Evolutionary conservation across 2,888 invertebrate species (phyloP).

Genomic region (Empis stercorea): DNA sequence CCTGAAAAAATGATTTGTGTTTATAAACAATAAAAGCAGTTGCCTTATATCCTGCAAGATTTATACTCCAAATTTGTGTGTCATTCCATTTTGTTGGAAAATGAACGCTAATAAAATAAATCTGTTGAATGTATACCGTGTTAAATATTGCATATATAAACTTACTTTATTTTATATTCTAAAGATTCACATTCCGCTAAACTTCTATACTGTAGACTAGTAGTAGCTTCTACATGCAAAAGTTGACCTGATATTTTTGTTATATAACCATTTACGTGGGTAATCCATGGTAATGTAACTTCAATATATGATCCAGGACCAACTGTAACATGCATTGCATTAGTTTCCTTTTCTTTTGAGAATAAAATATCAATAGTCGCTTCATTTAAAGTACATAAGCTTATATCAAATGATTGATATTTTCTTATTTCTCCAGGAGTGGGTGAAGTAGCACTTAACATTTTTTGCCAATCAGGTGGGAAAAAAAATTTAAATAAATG

Average conservation of each 20-base stretch:
- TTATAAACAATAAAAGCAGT: slow-evolving; percentile 84
- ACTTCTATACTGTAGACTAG: slow-evolving; percentile 86
- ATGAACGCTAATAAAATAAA: slow-evolving; percentile 36
- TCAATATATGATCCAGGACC: slow-evolving; percentile 93
- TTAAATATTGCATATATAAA: too few species aligned
- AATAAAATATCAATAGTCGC: slow-evolving; percentile 94
- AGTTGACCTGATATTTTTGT: slow-evolving; percentile 88
- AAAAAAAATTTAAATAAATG: slow-evolving; percentile 93
- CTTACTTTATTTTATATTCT: slow-evolving; percentile 61
- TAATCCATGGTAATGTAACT: slow-evolving; percentile 91
- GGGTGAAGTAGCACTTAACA: slow-evolving; percentile 67
- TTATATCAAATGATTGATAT: slow-evolving; percentile 84
- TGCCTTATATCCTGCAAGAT: slow-evolving; percentile 87
- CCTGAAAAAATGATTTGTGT: slow-evolving; percentile 89
- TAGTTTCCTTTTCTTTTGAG: slow-evolving; percentile 83
- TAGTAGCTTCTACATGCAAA: slow-evolving; percentile 87
- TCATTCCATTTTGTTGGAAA: slow-evolving; percentile 95
- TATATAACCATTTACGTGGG: slow-evolving; percentile 72
- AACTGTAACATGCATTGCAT: slow-evolving; percentile 91
- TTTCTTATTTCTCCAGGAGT: slow-evolving; percentile 78
- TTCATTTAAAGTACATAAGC: slow-evolving; percentile 79
- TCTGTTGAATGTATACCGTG: too few species aligned
- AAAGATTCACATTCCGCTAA: slow-evolving; percentile 89
- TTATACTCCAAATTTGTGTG: slow-evolving; percentile 87
- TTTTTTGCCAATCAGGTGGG: slow-evolving; percentile 71